Evolutionary conservation across 2,888 invertebrate species (phyloP), one percentile per base, ranked within the genome.

Genomic region (Ectropis crepuscularia): DNA sequence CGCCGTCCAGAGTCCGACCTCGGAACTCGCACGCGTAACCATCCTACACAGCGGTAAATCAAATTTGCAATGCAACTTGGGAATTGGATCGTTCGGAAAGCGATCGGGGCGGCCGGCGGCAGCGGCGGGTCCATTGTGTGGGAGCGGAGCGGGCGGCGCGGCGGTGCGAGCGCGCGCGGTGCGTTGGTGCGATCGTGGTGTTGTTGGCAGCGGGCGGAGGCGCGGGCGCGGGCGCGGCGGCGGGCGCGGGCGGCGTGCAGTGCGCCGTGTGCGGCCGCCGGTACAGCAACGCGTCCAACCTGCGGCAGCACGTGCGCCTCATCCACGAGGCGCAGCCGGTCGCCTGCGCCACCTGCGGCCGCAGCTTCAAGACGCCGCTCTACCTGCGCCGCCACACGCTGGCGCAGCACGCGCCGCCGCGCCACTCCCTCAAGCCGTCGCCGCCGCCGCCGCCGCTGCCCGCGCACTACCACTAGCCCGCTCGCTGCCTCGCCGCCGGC

Each of bases 331-430:
- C 95, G 79, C 94, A 94, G 85, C 95, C 95, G 91, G 95, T 94
- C 74, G 94, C 94, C 82, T 96, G 96, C 91, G 93, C 93, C 82
- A 94, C 95, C 69, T 95, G 96, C 92, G 95, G 95, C 74, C 95
- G 95, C 88, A 94, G 94, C 86, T 95, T 95, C 94, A 95, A 96
- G 94, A 96, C 96, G 79, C 95, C 95, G 89, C 95, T 96, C 85
- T 96, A 96, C 89, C 93, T 96, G 84, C 95, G 95, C 84, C 95
- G 95, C 83, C 95, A 96, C 93, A 95, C 95, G 87, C 94, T 95
- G 78, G 95, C 95, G 89, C 95, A 95, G 78, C 95, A 96, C 88
- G 85, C 87, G 78, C 77, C 81, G 94, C 85, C 85, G 76, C 81
- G 79, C 76, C 73, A 68, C 79, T 78, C 74, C 77, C 80, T 77